These are phyloP conservation scores for Lordiphosa fenestrarum DNA, from an alignment of 2,888 invertebrate genomes.

Conservation along the genomic window DNA sequence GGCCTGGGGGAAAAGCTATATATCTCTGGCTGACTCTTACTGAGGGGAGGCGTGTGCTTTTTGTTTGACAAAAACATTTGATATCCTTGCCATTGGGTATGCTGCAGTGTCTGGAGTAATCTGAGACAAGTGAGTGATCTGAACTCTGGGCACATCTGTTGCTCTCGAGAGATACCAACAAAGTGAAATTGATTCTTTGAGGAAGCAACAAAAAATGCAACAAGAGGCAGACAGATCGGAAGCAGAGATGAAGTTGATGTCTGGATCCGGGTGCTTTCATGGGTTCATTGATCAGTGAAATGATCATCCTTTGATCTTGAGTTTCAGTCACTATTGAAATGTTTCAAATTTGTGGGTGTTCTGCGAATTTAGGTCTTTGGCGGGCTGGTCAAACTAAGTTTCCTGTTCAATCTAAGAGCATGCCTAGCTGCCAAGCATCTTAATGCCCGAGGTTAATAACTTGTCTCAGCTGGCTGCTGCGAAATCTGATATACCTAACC, in stretches of 20 bases:
- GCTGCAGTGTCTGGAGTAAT: conserved; percentile 57
- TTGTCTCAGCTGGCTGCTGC: conserved; percentile 35
- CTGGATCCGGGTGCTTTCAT: conserved; percentile 20
- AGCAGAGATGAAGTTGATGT: conserved; percentile 51
- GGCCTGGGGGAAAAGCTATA: conserved; percentile 14
- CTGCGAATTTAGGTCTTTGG: not conserved
- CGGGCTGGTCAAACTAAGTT: conserved; percentile 2
- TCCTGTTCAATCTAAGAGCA: conserved; percentile 6
- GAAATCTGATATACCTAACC: conserved; percentile 49
- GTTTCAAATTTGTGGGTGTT: conserved; percentile 17
- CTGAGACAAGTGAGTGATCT: conserved; percentile 59
- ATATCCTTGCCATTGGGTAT: conserved; percentile 36
- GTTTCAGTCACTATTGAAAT: conserved; percentile 29
- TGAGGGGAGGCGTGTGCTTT: not conserved
- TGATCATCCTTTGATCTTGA: conserved; percentile 63
- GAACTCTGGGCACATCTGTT: conserved; percentile 48
- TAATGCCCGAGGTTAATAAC: conserved; percentile 52
- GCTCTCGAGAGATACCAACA: conserved; percentile 51
- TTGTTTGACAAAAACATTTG: conserved; percentile 10
- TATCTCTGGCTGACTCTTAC: conserved; percentile 19
- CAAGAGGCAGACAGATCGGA: conserved; percentile 58
- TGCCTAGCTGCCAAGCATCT: conserved; percentile 7
- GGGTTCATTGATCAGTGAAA: conserved; percentile 63
- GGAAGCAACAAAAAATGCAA: conserved; percentile 51
- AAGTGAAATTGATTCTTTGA: conserved; percentile 60